A percentile compares a stretch with the other conserved stretches of the same genome.
These are phyloP conservation scores for Osedax frankpressi DNA, from an alignment of 2,888 invertebrate genomes.

Conservation along the genomic window DNA sequence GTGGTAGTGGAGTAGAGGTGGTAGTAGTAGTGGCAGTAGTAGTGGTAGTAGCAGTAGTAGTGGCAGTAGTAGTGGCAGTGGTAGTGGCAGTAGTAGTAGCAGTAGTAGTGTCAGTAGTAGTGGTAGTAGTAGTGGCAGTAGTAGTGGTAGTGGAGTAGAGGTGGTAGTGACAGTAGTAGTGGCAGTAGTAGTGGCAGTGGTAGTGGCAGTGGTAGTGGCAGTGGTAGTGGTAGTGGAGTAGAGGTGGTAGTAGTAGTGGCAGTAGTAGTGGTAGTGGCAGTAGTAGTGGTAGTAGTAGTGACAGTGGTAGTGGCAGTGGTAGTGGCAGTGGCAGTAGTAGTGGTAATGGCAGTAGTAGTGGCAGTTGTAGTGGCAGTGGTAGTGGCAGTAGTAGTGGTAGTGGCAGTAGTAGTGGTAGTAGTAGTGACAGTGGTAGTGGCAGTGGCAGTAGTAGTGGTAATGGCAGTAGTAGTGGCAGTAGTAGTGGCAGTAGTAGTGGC, in stretches of 20 bases:
- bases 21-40: background rate
- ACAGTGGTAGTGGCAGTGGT: background rate
- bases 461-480: background rate
- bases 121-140: background rate
- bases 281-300: background rate
- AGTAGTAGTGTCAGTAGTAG: background rate
- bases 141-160: no score
- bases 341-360: background rate
- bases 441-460: background rate
- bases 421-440: background rate
- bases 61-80: background rate
- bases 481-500: background rate
- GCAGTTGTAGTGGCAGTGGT: background rate
- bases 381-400: background rate
- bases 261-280: background rate
- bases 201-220: background rate
- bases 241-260: background rate
- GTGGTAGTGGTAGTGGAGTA: background rate
- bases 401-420: background rate
- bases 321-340: background rate
- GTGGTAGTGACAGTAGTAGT: background rate
- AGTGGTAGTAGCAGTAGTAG: background rate
- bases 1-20: no score
- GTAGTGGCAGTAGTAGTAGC: background rate
- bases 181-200: background rate